phyloP scores from a whole-genome alignment of 2,797 vertebrate species.

The Cossypha polioptera region DNA sequence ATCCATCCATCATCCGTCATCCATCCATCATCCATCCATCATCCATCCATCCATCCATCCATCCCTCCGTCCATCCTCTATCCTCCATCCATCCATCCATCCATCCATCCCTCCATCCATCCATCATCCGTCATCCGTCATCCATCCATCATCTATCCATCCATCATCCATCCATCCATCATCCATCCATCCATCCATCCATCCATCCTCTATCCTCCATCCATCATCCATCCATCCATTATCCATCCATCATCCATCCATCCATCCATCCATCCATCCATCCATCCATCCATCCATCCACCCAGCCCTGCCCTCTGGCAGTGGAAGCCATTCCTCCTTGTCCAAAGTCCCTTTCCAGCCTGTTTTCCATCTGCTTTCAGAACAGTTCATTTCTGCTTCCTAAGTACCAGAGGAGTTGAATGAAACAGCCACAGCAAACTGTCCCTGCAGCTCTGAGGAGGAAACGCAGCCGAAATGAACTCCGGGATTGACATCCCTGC shows the following conservation, averaged over 20 bases:
- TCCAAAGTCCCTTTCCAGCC: not conserved
- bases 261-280: no score
- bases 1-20: no score
- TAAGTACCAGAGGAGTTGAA: rapidly evolving
- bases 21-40: no score
- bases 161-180: not conserved
- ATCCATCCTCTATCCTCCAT: not conserved
- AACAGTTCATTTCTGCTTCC: not conserved
- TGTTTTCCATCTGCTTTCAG: not conserved
- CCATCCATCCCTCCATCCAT: not conserved
- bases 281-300: no score
- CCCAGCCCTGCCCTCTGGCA: not conserved
- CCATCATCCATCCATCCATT: not conserved
- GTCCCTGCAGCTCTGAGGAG: not conserved
- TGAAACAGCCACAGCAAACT: not conserved
- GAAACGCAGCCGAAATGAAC: not conserved
- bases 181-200: not conserved
- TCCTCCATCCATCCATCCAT: not conserved
- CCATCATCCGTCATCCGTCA: no score
- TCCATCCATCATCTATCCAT: not conserved
- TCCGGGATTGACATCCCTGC: not conserved
- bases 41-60: no score
- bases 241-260: no score
- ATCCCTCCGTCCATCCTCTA: not conserved
- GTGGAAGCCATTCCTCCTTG: not conserved